Base-by-base conservation (phyloP, 2,797 vertebrate genomes). In the Chlorospingus flavigularis region DNA sequence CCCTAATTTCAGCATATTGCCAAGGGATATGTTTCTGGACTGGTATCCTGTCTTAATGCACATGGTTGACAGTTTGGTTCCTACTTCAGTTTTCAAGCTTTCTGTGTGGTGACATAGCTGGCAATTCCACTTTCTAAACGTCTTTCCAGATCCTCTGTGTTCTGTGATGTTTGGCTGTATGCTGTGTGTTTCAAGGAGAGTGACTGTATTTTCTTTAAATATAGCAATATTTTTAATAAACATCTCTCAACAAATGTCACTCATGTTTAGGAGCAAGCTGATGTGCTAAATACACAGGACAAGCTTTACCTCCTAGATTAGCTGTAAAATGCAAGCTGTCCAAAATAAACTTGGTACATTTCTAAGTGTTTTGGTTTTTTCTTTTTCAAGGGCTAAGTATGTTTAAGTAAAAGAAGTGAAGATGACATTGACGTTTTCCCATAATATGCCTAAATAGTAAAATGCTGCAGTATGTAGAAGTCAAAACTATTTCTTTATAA, bases 121-220 rank as follows among this genome's bases (percentile, higher is more conserved):
- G 76, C 79, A 95, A 8, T 81, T 53, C 62, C 51, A 54, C 79
- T 94, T 94, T 63, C 70, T 93, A 91, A 92, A 84, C 42, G 58
- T 84, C 51, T 92, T 95, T 94, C 66, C 88, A 89, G 58, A 85
- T 90, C 61, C 42, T 86, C 58, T 73, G 47, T 83, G 72, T 39
- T 95, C 30, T 95, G 83, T 92, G 93, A 71, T 93, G 73, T 65
- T 97, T 94, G 91, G 83, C 77, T 88, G 39, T 57, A 15, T 37
- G 39, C 50, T 88, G 39, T 26, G 57, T 60, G 23, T 81, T 91
- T 67, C 66, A 92, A 72, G 60, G 57, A 94, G 63, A 91, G 57
- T 9, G 17, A 91, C 47, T 11, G 18, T 70, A 37, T 57, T 91
- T 93, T 85, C 81, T 86, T 74, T 8, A 93, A 92, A 79, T 63